Evolutionary conservation across 2,113 vertebrate genomes (phyloP), one percentile per base, ranked within the genome.

Genomic region (Oceanites oceanicus): DNA sequence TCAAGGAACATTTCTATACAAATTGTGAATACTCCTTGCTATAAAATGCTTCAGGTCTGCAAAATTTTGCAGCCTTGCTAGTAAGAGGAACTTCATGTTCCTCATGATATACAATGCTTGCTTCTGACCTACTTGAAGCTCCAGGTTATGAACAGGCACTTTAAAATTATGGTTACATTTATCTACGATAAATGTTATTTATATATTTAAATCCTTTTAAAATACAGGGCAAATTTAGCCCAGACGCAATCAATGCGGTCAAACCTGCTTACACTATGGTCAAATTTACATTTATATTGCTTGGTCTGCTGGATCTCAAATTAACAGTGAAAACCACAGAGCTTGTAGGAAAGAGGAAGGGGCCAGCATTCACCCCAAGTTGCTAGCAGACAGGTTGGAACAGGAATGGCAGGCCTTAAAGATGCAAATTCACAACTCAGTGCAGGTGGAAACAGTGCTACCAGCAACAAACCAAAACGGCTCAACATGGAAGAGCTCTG

Each of bases 401-500:
- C 6, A 88, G 30, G 18, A 78, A 52, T 18, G 16, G 4, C 49
- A 73, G 44, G 25, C 14, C 19, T 62, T 34, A 68, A 19, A 66
- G 38, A 9, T 49, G n/a, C 3, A 84, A 92, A 68, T 55, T 63
- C 21, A 65, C 23, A 77, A 59, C 17, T 81, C 10, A 6, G 4
- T 44, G 18, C 17, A 58, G 13, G 45, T 72, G 27, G 27, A 81
- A 90, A 81, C 8, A 61, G 16, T 29, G 16, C 38, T 77, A 63
- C 7, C 26, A 75, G 23, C n/a, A 73, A 34, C 0, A 1, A 72
- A 74, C 30, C 4, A 45, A 55, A 90, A 55, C 0, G 0, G 11
- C 3, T 85, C 21, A 68, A 59, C 10, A 14, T 15, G 13, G 13
- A 72, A 68, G 29, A 76, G 11, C 7, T 30, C 44, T 65, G n/a